Percentiles rank a stretch among this genome's conserved stretches.
These are phyloP conservation scores for Ypsolopha sequella DNA, from an alignment of 2,888 invertebrate species.

Conservation along the genomic window DNA sequence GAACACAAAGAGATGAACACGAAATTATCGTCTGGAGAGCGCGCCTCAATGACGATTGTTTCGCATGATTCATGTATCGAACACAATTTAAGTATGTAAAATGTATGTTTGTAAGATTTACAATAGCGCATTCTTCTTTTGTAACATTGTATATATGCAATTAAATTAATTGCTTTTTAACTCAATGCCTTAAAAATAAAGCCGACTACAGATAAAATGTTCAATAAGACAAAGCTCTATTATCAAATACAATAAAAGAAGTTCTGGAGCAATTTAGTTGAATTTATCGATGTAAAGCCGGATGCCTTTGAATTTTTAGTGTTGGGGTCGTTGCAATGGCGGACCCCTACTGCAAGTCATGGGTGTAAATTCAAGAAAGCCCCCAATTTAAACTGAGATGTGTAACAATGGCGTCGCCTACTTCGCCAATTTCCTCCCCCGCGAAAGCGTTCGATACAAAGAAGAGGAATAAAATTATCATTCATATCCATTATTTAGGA, in stretches of 20 bases:
- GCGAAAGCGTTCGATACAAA: conserved; percentile 47
- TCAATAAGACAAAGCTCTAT: background rate
- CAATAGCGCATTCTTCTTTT: conserved; percentile 22
- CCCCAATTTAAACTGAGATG: conserved; percentile 67
- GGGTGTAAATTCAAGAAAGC: conserved; percentile 68
- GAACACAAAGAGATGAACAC: conserved; percentile 37
- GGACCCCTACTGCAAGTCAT: conserved; percentile 57
- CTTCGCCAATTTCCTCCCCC: conserved; percentile 64
- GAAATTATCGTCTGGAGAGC: conserved; percentile 24
- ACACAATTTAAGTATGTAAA: conserved; percentile 30
- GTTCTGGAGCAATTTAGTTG: conserved; percentile 23
- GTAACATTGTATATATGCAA: conserved; percentile 8
- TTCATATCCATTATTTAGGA: conserved; percentile 36
- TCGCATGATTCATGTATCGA: conserved; percentile 33
- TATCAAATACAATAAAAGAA: conserved; percentile 14
- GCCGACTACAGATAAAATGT: background rate
- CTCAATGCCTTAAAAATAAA: background rate
- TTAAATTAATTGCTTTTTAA: background rate
- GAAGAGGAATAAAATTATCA: conserved; percentile 61
- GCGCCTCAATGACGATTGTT: conserved; percentile 37
- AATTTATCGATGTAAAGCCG: conserved; percentile 37
- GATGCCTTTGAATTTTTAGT: conserved; percentile 18
- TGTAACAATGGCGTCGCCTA: conserved; percentile 59
- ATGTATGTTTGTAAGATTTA: conserved; percentile 14
- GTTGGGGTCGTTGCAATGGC: conserved; percentile 28